Evolutionary conservation across 2,113 vertebrate genomes (phyloP).

Genomic region (Turdus rufiventris): DNA sequence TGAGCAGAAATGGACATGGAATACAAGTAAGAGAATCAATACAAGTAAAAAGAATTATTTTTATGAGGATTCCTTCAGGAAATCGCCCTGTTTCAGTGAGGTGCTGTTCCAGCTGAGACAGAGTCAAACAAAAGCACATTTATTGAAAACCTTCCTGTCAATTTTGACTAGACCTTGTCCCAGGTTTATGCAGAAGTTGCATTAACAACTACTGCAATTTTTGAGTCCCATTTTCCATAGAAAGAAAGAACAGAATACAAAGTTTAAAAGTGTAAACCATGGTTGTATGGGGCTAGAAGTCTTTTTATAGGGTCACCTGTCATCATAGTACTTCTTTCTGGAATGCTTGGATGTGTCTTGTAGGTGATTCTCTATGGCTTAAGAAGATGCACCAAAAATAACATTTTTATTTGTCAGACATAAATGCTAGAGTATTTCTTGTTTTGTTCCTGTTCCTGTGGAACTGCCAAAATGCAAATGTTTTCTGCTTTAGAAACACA

Average conservation of each 20-base stretch:
- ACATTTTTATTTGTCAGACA: not conserved
- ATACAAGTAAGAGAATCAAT: not conserved
- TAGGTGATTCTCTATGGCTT: not conserved
- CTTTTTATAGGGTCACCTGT: not conserved
- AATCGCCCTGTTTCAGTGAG: not conserved
- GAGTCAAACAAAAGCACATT: not conserved
- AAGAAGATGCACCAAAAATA: not conserved
- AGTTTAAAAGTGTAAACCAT: not conserved
- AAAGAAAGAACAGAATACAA: not conserved
- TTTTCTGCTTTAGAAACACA: not conserved
- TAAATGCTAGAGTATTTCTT: not conserved
- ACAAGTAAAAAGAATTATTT: not conserved
- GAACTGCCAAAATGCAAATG: not conserved
- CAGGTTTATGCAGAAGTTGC: not conserved
- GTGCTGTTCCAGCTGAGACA: not conserved
- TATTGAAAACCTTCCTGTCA: not conserved
- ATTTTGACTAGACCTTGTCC: not conserved
- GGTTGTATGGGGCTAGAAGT: not conserved
- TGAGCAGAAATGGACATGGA: not conserved
- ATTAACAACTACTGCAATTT: not conserved
- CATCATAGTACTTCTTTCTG: not conserved
- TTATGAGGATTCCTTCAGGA: not conserved
- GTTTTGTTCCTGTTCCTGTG: not conserved
- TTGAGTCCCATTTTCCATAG: not conserved
- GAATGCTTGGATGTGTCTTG: not conserved